phyloP scores from a whole-genome alignment of 1,140 invertebrate genomes.

The Lucilia sericata region DNA sequence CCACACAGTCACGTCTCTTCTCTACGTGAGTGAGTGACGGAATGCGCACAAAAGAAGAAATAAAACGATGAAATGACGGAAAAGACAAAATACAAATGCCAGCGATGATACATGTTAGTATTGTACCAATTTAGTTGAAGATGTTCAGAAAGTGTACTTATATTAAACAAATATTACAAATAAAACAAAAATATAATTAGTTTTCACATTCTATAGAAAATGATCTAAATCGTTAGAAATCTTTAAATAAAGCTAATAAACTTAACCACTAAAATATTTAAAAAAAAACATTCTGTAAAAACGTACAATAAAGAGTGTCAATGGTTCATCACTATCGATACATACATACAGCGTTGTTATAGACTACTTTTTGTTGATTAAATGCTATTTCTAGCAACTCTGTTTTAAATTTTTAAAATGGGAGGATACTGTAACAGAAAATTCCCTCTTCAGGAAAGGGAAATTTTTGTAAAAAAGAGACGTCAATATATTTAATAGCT shows the following conservation, averaged over 20 bases:
- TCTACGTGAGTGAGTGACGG: conserved; percentile 55
- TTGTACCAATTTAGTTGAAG: neutral
- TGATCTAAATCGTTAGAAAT: too few relatives aligned
- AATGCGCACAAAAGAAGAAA: conserved; percentile 49
- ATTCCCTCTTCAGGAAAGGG: too few relatives aligned
- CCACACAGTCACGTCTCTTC: conserved; percentile 49
- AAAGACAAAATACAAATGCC: neutral
- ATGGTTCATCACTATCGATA: too few relatives aligned
- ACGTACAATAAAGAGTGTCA: too few relatives aligned
- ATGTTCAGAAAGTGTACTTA: neutral
- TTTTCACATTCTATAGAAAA: too few relatives aligned
- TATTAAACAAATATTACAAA: too few relatives aligned
- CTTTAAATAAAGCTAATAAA: too few relatives aligned
- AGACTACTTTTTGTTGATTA: neutral
- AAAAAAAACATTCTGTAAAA: too few relatives aligned
- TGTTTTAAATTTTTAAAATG: neutral
- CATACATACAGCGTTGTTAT: neutral
- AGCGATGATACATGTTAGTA: neutral
- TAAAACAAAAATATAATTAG: too few relatives aligned
- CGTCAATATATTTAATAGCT: too few relatives aligned
- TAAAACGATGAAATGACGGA: neutral
- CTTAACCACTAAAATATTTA: too few relatives aligned
- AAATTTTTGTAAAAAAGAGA: too few relatives aligned
- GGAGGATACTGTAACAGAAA: neutral
- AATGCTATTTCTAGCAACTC: neutral